phyloP scores from a whole-genome alignment of 2,888 invertebrate species.

The Nudaria mundana region DNA sequence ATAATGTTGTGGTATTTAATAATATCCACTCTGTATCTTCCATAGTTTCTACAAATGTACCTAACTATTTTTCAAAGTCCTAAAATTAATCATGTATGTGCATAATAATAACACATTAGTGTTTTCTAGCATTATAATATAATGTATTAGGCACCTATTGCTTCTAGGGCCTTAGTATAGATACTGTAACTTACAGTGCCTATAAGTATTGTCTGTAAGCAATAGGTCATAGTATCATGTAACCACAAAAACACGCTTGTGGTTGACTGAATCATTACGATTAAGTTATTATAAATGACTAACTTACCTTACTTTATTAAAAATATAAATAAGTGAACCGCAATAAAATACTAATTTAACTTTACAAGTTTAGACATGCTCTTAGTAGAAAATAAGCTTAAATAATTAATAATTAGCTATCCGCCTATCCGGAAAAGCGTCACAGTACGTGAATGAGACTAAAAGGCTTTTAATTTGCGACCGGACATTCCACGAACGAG shows the following conservation, averaged over 20 bases:
- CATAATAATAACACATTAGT: no score
- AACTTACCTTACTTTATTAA: no score
- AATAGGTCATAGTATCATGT: neutral
- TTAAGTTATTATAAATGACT: neutral
- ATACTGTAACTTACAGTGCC: no score
- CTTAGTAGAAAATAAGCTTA: conserved; percentile 23
- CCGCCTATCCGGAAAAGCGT: conserved; percentile 48
- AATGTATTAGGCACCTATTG: no score
- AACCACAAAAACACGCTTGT: conserved; percentile 1
- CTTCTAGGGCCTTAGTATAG: no score
- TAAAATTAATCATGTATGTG: no score
- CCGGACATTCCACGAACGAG: conserved; percentile 59
- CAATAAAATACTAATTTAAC: neutral
- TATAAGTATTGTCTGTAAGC: no score
- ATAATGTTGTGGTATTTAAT: no score
- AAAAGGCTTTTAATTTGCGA: conserved; percentile 51
- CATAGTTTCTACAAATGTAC: no score
- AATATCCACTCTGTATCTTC: no score
- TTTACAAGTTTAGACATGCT: neutral
- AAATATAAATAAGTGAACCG: neutral
- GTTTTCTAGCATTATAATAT: no score
- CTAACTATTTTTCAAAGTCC: no score
- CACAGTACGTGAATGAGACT: conserved; percentile 38
- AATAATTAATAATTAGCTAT: conserved; percentile 29
- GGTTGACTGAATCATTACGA: neutral